phyloP scores from a whole-genome alignment of 2,113 vertebrate genomes.

The Talpa occidentalis region DNA sequence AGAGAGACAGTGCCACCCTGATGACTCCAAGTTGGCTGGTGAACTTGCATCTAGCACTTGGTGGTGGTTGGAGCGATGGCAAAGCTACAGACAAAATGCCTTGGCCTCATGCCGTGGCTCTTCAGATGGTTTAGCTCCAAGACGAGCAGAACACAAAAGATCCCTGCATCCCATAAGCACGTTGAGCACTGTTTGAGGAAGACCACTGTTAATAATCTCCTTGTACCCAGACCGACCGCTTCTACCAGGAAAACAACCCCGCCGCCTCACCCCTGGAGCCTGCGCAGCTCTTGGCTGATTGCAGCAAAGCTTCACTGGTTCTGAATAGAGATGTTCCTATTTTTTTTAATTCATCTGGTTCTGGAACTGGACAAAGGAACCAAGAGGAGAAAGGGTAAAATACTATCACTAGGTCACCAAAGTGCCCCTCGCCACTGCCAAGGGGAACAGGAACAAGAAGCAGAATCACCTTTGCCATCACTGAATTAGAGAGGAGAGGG shows the following conservation, averaged over 20 bases:
- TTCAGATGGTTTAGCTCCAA: slow-evolving; percentile 13
- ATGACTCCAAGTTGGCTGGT: not conserved
- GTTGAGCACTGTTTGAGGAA: slow-evolving; percentile 36
- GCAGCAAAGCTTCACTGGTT: not conserved
- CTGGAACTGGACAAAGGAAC: not conserved
- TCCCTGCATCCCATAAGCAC: not conserved
- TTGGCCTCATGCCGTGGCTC: accelerated
- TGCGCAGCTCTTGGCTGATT: not conserved
- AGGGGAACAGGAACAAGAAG: not conserved
- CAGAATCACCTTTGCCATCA: not conserved
- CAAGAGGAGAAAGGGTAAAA: not conserved
- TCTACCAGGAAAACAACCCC: not conserved
- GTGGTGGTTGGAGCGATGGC: not conserved
- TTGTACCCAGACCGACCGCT: not conserved
- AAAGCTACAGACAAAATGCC: not conserved
- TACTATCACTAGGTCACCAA: not conserved
- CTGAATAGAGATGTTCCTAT: not conserved
- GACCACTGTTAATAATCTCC: slow-evolving; percentile 28
- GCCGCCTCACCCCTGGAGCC: accelerated
- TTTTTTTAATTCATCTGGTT: not conserved
- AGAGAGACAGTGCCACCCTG: not conserved
- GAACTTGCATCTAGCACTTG: not conserved
- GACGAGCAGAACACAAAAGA: slow-evolving; percentile 35
- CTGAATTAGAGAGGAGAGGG: not conserved
- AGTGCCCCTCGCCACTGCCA: not conserved